Percentiles rank a stretch among this genome's conserved stretches.
Evolutionary conservation across 1,140 invertebrate genomes (phyloP).

Genomic region (Ectropis grisescens): DNA sequence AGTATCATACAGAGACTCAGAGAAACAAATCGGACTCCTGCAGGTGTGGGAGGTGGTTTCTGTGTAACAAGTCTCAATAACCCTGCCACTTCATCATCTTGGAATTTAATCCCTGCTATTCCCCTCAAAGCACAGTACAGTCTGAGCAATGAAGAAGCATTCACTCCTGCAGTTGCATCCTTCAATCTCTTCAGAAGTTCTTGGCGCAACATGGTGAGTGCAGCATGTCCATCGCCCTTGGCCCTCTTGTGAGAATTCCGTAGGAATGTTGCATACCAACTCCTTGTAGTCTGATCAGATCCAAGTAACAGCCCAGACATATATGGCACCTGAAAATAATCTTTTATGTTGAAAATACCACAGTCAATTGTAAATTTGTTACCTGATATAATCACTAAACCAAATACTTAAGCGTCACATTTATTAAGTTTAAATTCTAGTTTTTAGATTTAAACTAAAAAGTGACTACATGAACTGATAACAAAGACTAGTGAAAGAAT

Average conservation of each 20-base stretch:
- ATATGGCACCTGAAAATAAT: conserved; percentile 81
- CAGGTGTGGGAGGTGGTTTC: conserved; percentile 89
- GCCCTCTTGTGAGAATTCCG: conserved; percentile 89
- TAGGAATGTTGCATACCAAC: conserved; percentile 94
- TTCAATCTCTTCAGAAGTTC: conserved; percentile 79
- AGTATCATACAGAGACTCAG: conserved; percentile 95
- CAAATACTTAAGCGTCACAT: no score
- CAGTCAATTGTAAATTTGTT: conserved; percentile 1
- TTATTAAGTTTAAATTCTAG: no score
- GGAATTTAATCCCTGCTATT: conserved; percentile 92
- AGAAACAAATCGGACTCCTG: conserved; percentile 94
- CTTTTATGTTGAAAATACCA: conserved; percentile 3
- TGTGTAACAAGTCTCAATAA: conserved; percentile 90
- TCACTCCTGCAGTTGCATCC: conserved; percentile 50
- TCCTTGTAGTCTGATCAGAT: conserved; percentile 89
- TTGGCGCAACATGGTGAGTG: conserved; percentile 82
- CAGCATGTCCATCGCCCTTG: conserved; percentile 81
- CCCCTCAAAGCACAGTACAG: conserved; percentile 94
- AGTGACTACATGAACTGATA: no score
- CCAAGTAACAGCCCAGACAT: conserved; percentile 91
- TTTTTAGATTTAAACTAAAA: no score
- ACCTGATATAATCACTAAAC: conserved; percentile 6
- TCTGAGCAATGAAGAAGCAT: conserved; percentile 65
- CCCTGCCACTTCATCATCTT: conserved; percentile 91
- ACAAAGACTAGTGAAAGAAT: no score